A percentile compares a stretch with the other conserved stretches of the same genome.
phyloP scores from a whole-genome alignment of 2,113 vertebrate genomes.

The Macquaria ambigua region DNA sequence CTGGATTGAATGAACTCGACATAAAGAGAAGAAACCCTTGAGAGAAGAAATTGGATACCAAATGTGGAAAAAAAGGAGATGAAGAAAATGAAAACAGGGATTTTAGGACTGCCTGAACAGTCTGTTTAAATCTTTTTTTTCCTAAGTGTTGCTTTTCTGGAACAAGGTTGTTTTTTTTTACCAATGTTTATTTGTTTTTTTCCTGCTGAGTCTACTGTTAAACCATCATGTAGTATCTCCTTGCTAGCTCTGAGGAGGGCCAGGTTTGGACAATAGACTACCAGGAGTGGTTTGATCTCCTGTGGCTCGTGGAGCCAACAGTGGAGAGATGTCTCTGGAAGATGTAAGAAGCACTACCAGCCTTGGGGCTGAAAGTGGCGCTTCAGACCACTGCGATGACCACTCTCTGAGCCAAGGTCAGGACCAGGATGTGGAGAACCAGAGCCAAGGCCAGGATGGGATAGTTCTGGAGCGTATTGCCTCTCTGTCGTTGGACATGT shows the following conservation, averaged over 20 bases:
- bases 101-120: slow-evolving; percentile 17
- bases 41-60: slow-evolving; percentile 54
- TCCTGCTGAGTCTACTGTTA: background rate
- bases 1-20: slow-evolving; percentile 62
- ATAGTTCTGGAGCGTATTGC: slow-evolving; percentile 84
- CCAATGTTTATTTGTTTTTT: background rate
- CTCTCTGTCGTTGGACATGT: slow-evolving; percentile 88
- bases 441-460: slow-evolving; percentile 61
- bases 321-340: slow-evolving; percentile 79
- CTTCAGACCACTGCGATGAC: slow-evolving; percentile 32
- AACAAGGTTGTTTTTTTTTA: background rate
- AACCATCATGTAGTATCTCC: slow-evolving; percentile 48
- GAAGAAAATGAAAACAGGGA: slow-evolving; percentile 32
- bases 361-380: slow-evolving; percentile 40
- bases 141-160: background rate
- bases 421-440: slow-evolving; percentile 37
- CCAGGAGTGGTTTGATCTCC: slow-evolving; percentile 24
- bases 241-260: slow-evolving; percentile 1
- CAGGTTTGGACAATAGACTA: slow-evolving; percentile 31
- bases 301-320: background rate
- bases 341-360: slow-evolving; percentile 68
- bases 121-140: slow-evolving; percentile 8
- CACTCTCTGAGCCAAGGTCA: slow-evolving; percentile 35
- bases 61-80: slow-evolving; percentile 46
- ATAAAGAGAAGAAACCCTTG: slow-evolving; percentile 29